Evolutionary conservation across 2,113 vertebrate genomes (phyloP), one percentile per base, ranked within the genome.

Genomic region (Oreochromis spilurus): DNA sequence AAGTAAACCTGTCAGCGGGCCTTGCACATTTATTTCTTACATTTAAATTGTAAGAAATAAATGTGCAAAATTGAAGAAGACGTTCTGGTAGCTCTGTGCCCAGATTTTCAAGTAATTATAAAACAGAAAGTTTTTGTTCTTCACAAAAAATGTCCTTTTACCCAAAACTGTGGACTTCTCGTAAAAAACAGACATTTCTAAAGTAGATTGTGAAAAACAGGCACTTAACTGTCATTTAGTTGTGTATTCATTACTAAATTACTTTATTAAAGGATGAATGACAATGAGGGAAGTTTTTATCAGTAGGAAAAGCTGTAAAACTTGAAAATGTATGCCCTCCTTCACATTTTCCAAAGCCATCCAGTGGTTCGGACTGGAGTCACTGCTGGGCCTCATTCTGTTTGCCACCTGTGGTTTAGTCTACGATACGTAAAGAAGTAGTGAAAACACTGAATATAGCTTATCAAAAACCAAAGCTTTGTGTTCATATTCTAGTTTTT

Each of bases 131-230:
- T 12, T 65, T 65, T 65, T 65, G 60, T 65, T 65, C 60, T 65
- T 65, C 2, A 7, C 31, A 36, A 58, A 60, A 34, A 7, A 19
- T 0, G 9, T 65, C 6, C 17, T 4, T 36, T 36, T 36, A 0
- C 31, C 6, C 60, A n/a, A 36, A 65, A 65, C 31, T 65, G 31
- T 65, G 60, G 31, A 36, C 31, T 36, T 62, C 36, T 62, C 36
- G 17, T 36, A 62, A 62, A 62, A 36, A 36, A 36, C 31, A n/a
- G 31, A 36, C 0, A 7, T 62, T 36, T 62, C 58, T 62, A 62
- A n/a, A 0, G 31, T 7, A 62, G 17, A 36, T n/a, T 19, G 31
- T 36, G 58, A 62, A 62, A 62, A 62, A 62, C 58, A 0, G 9
- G 31, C 31, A n/a, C 31, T 31, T 0, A 0, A 36, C 58, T 62